phyloP scores from a whole-genome alignment of 2,113 vertebrate genomes.

The Trachemys scripta region DNA sequence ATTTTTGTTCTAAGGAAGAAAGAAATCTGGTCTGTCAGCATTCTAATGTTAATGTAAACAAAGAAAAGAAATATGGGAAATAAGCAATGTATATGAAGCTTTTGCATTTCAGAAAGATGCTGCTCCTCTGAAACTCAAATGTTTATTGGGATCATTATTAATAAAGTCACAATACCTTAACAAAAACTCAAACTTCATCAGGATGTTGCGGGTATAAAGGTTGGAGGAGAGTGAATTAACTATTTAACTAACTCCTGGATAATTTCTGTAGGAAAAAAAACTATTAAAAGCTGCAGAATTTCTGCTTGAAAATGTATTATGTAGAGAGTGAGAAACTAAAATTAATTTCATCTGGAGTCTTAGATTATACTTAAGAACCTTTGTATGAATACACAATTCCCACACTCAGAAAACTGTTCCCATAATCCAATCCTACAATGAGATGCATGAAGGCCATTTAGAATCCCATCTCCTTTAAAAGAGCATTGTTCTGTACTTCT shows the following conservation, averaged over 20 bases:
- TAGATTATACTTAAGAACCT: background rate
- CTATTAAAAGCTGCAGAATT: background rate
- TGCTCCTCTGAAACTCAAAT: slow-evolving; percentile 9
- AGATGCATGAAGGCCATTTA: background rate
- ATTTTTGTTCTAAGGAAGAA: background rate
- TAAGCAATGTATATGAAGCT: fast-evolving
- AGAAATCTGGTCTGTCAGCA: background rate
- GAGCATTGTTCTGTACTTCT: background rate
- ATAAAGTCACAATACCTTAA: background rate
- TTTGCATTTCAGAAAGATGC: background rate
- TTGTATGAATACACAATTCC: background rate
- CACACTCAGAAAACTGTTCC: background rate
- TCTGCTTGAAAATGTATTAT: background rate
- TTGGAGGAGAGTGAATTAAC: background rate
- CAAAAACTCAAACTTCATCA: background rate
- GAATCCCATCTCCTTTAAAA: background rate
- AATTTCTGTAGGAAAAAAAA: background rate
- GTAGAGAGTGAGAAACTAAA: background rate
- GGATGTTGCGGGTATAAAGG: background rate
- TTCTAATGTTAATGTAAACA: background rate
- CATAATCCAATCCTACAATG: background rate
- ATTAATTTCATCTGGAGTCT: background rate
- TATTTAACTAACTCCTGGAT: background rate
- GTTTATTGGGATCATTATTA: slow-evolving; percentile 8
- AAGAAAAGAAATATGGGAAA: background rate